These are phyloP conservation scores for Cantharis rustica DNA, from an alignment of 2,888 invertebrate species.

Conservation along the genomic window DNA sequence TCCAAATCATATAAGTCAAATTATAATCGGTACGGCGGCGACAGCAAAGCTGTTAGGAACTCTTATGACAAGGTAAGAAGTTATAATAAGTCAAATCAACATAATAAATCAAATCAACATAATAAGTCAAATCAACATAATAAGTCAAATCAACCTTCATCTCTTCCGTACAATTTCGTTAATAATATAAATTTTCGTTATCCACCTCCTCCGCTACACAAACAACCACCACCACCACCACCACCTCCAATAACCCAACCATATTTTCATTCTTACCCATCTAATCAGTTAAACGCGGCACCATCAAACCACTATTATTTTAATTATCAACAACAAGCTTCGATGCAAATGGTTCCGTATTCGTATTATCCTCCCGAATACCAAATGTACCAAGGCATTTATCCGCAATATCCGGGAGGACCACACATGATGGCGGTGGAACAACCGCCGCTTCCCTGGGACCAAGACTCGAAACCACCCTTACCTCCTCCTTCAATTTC, in stretches of 20 bases:
- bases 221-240: slow-evolving; percentile 44
- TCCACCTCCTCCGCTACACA: slow-evolving; percentile 41
- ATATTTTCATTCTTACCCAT: slow-evolving; percentile 39
- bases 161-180: slow-evolving; percentile 38
- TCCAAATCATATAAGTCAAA: slow-evolving; percentile 46
- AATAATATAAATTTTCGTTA: slow-evolving; percentile 39
- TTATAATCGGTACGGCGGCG: slow-evolving; percentile 39
- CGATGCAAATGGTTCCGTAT: neutral
- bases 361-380: neutral
- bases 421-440: slow-evolving; percentile 37
- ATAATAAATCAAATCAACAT: too few species aligned
- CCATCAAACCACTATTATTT: neutral
- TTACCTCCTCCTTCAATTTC: neutral
- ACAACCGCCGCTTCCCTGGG: neutral
- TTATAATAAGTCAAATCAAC: slow-evolving; percentile 47
- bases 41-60: slow-evolving; percentile 51
- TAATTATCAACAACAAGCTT: neutral
- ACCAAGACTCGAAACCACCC: neutral
- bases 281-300: neutral
- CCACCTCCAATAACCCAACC: slow-evolving; percentile 42
- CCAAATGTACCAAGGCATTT: neutral
- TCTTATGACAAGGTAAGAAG: slow-evolving; percentile 44
- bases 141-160: slow-evolving; percentile 54
- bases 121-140: too few species aligned
- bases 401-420: slow-evolving; percentile 37